Percentiles rank a stretch among this genome's conserved stretches.
Evolutionary conservation across 2,113 vertebrate genomes (phyloP).

Genomic region (Ia io): DNA sequence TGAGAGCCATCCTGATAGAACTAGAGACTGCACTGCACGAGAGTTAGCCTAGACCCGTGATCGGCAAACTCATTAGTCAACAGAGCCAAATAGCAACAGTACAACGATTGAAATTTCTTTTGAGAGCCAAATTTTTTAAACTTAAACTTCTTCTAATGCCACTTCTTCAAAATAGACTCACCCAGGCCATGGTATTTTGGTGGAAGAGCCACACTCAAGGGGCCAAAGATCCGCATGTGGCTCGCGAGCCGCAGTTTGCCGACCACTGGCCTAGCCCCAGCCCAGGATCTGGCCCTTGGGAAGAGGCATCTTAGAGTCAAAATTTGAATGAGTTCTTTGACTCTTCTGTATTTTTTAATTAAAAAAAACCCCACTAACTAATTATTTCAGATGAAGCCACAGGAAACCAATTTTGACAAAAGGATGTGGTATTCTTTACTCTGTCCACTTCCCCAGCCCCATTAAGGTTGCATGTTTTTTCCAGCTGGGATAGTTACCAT

Average conservation of each 20-base stretch:
- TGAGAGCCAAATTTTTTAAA: no score
- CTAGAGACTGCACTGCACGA: background rate
- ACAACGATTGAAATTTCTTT: no score
- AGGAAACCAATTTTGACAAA: background rate
- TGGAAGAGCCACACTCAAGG: no score
- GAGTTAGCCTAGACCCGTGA: background rate
- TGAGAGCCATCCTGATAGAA: background rate
- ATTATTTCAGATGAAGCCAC: background rate
- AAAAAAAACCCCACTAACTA: background rate
- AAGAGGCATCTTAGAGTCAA: background rate
- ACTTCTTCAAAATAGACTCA: no score
- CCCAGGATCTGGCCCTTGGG: background rate
- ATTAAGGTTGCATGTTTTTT: background rate
- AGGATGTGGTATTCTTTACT: background rate
- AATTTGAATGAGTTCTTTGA: constrained; percentile 20
- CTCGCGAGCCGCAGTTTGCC: no score
- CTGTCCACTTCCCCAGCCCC: background rate
- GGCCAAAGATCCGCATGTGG: no score
- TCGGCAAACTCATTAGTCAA: no score
- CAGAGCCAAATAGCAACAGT: no score
- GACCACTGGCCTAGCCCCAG: no score
- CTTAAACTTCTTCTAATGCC: no score
- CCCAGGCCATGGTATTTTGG: no score
- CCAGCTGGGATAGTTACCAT: background rate
- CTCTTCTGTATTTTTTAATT: background rate